Conservation (phyloP, 2,888 invertebrate genomes). For the Schizotus pectinicornis region DNA sequence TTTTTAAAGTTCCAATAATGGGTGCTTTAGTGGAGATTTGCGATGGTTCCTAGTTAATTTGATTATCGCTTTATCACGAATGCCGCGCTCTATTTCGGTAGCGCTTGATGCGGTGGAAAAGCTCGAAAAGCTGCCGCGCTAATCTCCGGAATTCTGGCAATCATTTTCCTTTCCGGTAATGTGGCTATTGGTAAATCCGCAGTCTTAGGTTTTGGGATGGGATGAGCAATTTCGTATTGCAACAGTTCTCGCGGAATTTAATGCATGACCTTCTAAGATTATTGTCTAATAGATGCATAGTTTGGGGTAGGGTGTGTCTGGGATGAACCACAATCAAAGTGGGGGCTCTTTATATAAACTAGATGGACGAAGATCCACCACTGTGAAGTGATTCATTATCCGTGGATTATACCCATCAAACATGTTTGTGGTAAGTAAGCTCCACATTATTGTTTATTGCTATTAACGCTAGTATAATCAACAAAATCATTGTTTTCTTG, state of each 20-base stretch:
- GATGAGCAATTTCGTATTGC: slow-evolving; percentile 14
- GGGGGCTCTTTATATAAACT: slow-evolving; percentile 48
- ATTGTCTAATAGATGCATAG: slow-evolving; percentile 32
- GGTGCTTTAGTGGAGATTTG: no score
- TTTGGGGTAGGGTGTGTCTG: slow-evolving; percentile 48
- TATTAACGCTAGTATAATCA: background rate
- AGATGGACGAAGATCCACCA: slow-evolving; percentile 29
- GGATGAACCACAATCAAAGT: slow-evolving; percentile 44
- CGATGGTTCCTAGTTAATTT: no score
- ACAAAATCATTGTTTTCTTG: no score
- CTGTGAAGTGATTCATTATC: slow-evolving; percentile 24
- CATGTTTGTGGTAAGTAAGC: slow-evolving; percentile 32
- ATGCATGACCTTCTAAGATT: slow-evolving; percentile 27
- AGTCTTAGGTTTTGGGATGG: background rate
- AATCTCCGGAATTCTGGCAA: background rate
- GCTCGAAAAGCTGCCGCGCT: no score
- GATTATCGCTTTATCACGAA: no score
- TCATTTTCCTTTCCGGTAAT: background rate
- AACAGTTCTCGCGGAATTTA: slow-evolving; percentile 22
- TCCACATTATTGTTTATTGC: background rate
- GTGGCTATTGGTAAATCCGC: background rate
- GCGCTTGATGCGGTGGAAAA: no score
- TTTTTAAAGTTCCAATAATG: no score
- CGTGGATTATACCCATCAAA: slow-evolving; percentile 24
- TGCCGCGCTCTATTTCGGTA: no score